Evolutionary conservation across 1,140 invertebrate species (phyloP).

Genomic region (Pinna nobilis): DNA sequence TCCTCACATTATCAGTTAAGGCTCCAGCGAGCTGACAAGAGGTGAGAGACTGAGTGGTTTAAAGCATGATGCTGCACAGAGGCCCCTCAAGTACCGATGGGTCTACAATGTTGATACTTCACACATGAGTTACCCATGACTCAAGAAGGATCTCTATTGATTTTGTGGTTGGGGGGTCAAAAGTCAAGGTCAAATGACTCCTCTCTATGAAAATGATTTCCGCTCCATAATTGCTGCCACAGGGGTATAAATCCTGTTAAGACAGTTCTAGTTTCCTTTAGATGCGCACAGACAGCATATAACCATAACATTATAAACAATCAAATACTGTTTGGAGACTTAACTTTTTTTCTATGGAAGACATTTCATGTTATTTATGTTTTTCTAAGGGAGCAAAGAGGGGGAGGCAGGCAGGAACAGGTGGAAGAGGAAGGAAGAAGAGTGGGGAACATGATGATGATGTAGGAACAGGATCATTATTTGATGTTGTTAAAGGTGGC

Average conservation of each 20-base stretch:
- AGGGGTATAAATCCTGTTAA: too few relatives aligned
- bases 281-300: background rate
- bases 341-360: background rate
- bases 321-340: too few relatives aligned
- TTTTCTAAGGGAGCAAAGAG: constrained; percentile 25
- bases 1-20: too few relatives aligned
- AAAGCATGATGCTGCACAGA: constrained; percentile 51
- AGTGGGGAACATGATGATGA: constrained; percentile 48
- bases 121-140: too few relatives aligned
- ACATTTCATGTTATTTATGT: too few relatives aligned
- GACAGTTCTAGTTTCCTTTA: too few relatives aligned
- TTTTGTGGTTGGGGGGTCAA: background rate
- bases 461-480: constrained; percentile 71
- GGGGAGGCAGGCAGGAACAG: constrained; percentile 36
- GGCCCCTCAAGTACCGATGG: background rate
- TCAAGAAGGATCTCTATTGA: too few relatives aligned
- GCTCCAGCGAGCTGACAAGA: constrained; percentile 13
- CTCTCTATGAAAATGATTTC: too few relatives aligned
- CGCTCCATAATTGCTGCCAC: too few relatives aligned
- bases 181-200: too few relatives aligned
- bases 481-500: constrained; percentile 75
- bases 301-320: background rate
- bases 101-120: background rate
- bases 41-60: constrained; percentile 49
- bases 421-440: constrained; percentile 34